Percentiles rank a stretch among this genome's conserved stretches.
These are phyloP conservation scores for Upupa epops DNA, from an alignment of 2,113 vertebrate genomes.

Conservation along the genomic window DNA sequence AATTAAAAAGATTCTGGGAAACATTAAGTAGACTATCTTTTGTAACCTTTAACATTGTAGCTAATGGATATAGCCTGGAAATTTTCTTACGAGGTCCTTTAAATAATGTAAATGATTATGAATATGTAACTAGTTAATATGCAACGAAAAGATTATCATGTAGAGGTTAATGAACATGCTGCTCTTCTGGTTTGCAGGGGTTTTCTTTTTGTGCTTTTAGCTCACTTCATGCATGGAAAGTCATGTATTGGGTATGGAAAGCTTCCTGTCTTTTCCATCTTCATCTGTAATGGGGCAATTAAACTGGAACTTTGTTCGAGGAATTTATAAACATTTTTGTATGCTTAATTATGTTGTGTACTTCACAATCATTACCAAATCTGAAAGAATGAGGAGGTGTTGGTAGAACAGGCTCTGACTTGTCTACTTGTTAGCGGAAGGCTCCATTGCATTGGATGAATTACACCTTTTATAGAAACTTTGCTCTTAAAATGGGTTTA, in stretches of 20 bases:
- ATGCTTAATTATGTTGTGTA: constrained; percentile 47
- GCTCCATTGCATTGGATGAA: constrained; percentile 7
- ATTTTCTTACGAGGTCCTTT: constrained; percentile 81
- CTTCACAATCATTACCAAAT: constrained; percentile 39
- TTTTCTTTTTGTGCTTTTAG: constrained; percentile 75
- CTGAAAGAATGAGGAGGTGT: constrained; percentile 36
- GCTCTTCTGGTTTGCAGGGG: constrained; percentile 76
- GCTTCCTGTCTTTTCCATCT: constrained; percentile 58
- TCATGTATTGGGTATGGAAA: constrained; percentile 61
- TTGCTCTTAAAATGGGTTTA: constrained; percentile 19
- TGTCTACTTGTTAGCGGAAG: neutral
- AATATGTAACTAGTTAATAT: constrained; percentile 89
- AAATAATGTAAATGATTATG: constrained; percentile 88
- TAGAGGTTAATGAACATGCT: constrained; percentile 85
- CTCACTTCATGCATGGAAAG: constrained; percentile 77
- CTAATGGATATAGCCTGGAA: constrained; percentile 84
- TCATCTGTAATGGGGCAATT: constrained; percentile 60
- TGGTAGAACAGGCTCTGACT: neutral
- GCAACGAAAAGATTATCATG: constrained; percentile 82
- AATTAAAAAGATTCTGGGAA: constrained; percentile 82
- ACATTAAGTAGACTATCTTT: constrained; percentile 82
- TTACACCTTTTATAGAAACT: constrained; percentile 36
- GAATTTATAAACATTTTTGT: constrained; percentile 53
- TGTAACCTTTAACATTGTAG: constrained; percentile 81
- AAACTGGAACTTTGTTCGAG: constrained; percentile 60